Base-by-base conservation (phyloP, 92 coral and sea anemone genomes). In the Epizoanthus fatuus region DNA sequence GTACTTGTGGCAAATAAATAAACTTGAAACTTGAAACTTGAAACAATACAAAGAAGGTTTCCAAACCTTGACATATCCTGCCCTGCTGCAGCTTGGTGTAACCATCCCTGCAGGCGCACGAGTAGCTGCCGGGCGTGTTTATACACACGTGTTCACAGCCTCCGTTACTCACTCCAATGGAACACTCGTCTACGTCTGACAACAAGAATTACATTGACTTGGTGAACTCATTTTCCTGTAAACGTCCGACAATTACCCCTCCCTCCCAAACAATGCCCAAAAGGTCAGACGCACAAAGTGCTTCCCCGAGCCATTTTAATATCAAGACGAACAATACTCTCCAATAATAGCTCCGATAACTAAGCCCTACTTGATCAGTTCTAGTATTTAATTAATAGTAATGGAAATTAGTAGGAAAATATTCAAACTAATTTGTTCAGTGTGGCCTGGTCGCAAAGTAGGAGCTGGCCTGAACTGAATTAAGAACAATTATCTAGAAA, bases 71-170 rank as follows among this genome's bases (percentile, higher is more conserved):
- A 45, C 82, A 77, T 38, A 77, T 77, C n/a, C 82, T 60, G 51
- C 82, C 82, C 19, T 77, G 59, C 20, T 77, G 54, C 16, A 77
- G 20, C 56, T 44, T 77, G 68, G 63, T 77, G 64, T 69, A 88
- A 4, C 92, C 92, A 39, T 88, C 92, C 45, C 86, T 80, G 57
- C 92, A 88, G 10, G 22, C 83, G 63, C 92, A 88, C 44, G 74
- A 63, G 58, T 88, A 81, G 15, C 81, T 81, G 5, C 87, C 58
- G 16, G 88, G 88, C 47, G 86, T 67, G 84, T 88, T 88, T 5
- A 88, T 59, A 88, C 92, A 88, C 66, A 75, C 67, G 66, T 88
- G 88, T 7, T 44, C 57, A 74, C 92, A 88, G 4, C 88, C 92
- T 51, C 92, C 92, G 53, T 88, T 88, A 57, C 67, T 75, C 56